Conservation (phyloP, 2,888 invertebrate species). For the Drosophila helvetica region DNA sequence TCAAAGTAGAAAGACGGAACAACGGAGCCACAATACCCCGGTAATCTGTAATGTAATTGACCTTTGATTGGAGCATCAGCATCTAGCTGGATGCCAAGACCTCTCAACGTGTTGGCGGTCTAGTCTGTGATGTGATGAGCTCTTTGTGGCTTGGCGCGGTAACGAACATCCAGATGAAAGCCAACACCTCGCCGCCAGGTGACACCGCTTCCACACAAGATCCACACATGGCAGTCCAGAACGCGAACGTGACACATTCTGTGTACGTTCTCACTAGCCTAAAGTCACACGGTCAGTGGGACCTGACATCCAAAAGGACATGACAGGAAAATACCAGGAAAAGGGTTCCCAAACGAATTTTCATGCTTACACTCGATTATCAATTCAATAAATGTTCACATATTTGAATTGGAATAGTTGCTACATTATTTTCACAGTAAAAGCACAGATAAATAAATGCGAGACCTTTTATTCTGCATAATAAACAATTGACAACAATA, state of each 20-base stretch:
- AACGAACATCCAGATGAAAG: constrained; percentile 41
- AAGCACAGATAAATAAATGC: no score
- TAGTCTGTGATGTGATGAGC: constrained; percentile 42
- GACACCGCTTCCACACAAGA: no score
- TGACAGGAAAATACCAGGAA: not conserved
- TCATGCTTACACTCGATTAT: no score
- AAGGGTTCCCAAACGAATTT: no score
- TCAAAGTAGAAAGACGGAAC: no score
- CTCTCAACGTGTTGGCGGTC: constrained; percentile 37
- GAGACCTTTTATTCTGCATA: no score
- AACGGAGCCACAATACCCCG: constrained; percentile 41
- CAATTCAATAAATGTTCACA: no score
- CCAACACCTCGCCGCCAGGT: constrained; percentile 42
- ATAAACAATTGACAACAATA: no score
- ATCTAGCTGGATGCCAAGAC: constrained; percentile 40
- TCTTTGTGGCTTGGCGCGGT: constrained; percentile 21
- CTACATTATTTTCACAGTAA: no score
- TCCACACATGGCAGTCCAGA: constrained; percentile 8
- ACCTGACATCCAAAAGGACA: constrained; percentile 5
- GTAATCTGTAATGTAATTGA: constrained; percentile 57
- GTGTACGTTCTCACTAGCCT: constrained; percentile 17
- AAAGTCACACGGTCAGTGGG: constrained; percentile 38
- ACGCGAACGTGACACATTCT: constrained; percentile 44
- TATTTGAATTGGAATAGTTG: no score
- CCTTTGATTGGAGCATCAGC: constrained; percentile 59